Evolutionary conservation across 1,140 invertebrate species (phyloP).

Genomic region (Temnothorax longispinosus): DNA sequence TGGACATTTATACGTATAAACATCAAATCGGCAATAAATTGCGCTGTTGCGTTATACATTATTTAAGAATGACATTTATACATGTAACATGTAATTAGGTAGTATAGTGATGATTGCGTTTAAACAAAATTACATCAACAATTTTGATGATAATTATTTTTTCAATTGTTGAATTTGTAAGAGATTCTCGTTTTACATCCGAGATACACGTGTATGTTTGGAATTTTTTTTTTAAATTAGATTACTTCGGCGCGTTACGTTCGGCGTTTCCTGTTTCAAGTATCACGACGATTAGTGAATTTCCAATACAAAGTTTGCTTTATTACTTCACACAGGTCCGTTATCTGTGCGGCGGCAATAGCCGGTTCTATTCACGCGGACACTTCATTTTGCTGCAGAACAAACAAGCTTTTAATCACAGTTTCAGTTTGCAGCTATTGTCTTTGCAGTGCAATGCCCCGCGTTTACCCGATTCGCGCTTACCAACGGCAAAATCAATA

Average conservation of each 20-base stretch:
- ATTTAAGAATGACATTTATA: neutral
- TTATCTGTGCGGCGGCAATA: constrained; percentile 12
- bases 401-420: constrained; percentile 62
- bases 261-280: constrained; percentile 6
- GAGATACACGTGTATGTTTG: neutral
- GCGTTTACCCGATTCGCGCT: constrained; percentile 37
- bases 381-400: constrained; percentile 50
- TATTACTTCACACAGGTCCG: constrained; percentile 40
- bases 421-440: constrained; percentile 57
- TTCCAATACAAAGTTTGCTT: constrained; percentile 46
- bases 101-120: neutral
- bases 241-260: neutral
- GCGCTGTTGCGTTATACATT: neutral
- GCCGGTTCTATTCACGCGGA: constrained; percentile 14
- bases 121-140: neutral
- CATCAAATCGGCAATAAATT: neutral
- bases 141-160: neutral
- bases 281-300: constrained; percentile 40
- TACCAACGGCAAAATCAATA: constrained; percentile 45
- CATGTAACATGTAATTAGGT: neutral
- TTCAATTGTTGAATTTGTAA: neutral
- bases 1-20: neutral
- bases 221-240: constrained; percentile 22
- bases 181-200: neutral
- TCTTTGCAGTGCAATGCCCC: constrained; percentile 36